Conservation (phyloP, 1,140 invertebrate species). For the Bursaphelenchus mucronatus region DNA sequence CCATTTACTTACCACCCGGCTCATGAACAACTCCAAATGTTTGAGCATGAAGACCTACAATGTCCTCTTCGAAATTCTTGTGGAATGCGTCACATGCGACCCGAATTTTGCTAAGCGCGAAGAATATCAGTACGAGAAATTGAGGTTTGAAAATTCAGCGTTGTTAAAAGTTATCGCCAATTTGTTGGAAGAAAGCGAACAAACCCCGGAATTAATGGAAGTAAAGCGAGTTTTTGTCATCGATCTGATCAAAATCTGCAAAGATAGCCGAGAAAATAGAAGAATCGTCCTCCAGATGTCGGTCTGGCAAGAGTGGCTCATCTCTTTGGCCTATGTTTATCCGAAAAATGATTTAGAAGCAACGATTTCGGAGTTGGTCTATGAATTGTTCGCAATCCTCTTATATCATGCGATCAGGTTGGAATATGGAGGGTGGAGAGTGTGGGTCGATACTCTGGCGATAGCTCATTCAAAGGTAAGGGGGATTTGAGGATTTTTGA, state of each 20-base stretch:
- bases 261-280: constrained; percentile 92
- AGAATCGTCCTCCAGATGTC: constrained; percentile 97
- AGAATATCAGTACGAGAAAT: constrained; percentile 84
- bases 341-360: constrained; percentile 89
- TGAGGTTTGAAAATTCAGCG: constrained; percentile 95
- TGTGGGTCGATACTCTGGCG: constrained; percentile 98
- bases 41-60: constrained; percentile 73
- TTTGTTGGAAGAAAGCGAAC: constrained; percentile 88
- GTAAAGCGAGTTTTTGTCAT: constrained; percentile 88
- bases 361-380: constrained; percentile 95
- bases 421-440: constrained; percentile 99
- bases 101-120: constrained; percentile 68
- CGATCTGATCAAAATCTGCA: constrained; percentile 92
- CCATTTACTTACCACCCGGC: constrained; percentile 83
- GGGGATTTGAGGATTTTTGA: too few species aligned
- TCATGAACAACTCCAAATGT: constrained; percentile 78
- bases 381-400: constrained; percentile 90
- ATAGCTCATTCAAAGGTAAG: constrained; percentile 99
- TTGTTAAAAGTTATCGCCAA: constrained; percentile 95
- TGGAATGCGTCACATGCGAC: constrained; percentile 89
- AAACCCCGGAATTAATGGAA: constrained; percentile 80
- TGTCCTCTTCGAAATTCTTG: constrained; percentile 92
- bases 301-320: constrained; percentile 99
- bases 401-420: constrained; percentile 97
- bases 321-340: constrained; percentile 95